A percentile compares a stretch with the other conserved stretches of the same genome.
These are phyloP conservation scores for Lottia scabra DNA, from an alignment of 2,888 invertebrate genomes.

Conservation along the genomic window DNA sequence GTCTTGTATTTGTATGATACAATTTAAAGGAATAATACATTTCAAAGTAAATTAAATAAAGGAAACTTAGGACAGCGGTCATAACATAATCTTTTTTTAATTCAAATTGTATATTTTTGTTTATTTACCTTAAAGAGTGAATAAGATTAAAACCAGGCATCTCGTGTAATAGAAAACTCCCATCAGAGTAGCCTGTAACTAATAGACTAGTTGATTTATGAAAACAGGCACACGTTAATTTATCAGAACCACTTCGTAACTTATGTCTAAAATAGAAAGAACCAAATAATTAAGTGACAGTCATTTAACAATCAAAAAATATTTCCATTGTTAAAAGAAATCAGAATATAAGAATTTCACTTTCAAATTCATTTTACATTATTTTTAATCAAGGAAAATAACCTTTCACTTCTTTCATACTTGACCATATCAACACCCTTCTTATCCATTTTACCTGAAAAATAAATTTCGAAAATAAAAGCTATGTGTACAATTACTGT, in stretches of 20 bases:
- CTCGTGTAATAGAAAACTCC: constrained; percentile 93
- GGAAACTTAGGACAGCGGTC: too few species aligned
- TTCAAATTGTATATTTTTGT: too few species aligned
- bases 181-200: constrained; percentile 90
- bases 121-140: constrained; percentile 78
- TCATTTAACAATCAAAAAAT: too few species aligned
- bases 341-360: too few species aligned
- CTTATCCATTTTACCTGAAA: constrained; percentile 29
- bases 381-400: neutral
- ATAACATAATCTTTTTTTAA: too few species aligned
- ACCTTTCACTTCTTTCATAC: constrained; percentile 49
- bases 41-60: too few species aligned
- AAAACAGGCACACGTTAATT: constrained; percentile 84
- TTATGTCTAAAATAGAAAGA: neutral
- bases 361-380: too few species aligned
- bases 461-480: constrained; percentile 9
- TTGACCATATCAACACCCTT: constrained; percentile 40
- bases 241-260: constrained; percentile 57
- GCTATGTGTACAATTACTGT: too few species aligned
- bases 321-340: too few species aligned
- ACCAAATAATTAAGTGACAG: neutral
- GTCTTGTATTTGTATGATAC: too few species aligned
- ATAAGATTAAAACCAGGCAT: constrained; percentile 93
- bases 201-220: constrained; percentile 84
- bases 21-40: too few species aligned